These are phyloP conservation scores for Carassius gibelio DNA, from an alignment of 2,113 vertebrate species.

Conservation along the genomic window DNA sequence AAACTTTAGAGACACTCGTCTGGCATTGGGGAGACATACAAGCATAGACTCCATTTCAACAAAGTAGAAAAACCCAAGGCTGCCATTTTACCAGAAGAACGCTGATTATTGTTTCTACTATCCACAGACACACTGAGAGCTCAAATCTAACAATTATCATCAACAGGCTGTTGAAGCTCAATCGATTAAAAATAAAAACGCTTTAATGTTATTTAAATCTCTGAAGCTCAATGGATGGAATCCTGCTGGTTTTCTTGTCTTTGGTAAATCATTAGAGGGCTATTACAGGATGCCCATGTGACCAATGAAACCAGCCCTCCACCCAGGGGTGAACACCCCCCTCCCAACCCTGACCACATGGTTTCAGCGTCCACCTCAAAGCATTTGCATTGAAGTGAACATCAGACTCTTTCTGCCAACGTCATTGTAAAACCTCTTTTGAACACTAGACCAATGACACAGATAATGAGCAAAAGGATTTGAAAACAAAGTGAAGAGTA, in stretches of 20 bases:
- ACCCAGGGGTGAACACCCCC: background rate
- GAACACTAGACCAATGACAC: background rate
- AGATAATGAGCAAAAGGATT: background rate
- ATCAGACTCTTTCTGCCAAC: background rate
- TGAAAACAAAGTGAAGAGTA: constrained; percentile 31
- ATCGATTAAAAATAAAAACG: background rate
- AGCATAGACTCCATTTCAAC: constrained; percentile 28
- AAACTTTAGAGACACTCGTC: background rate
- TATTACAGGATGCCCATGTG: constrained; percentile 34
- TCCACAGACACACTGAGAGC: background rate
- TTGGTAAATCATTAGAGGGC: constrained; percentile 3
- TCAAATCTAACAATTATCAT: background rate
- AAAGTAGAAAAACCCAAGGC: background rate
- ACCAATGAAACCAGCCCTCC: constrained; percentile 42
- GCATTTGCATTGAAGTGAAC: background rate
- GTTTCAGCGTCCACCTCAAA: background rate
- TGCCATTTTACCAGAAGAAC: constrained; percentile 33
- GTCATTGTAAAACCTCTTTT: background rate
- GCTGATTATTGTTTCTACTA: constrained; percentile 65
- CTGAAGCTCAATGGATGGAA: background rate
- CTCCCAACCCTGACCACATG: constrained; percentile 23
- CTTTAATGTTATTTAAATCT: background rate
- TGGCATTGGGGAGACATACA: constrained; percentile 1
- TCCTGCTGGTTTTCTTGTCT: constrained; percentile 36
- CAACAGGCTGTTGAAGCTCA: background rate